phyloP scores from a whole-genome alignment of 2,113 vertebrate genomes.

The Datnioides undecimradiatus region DNA sequence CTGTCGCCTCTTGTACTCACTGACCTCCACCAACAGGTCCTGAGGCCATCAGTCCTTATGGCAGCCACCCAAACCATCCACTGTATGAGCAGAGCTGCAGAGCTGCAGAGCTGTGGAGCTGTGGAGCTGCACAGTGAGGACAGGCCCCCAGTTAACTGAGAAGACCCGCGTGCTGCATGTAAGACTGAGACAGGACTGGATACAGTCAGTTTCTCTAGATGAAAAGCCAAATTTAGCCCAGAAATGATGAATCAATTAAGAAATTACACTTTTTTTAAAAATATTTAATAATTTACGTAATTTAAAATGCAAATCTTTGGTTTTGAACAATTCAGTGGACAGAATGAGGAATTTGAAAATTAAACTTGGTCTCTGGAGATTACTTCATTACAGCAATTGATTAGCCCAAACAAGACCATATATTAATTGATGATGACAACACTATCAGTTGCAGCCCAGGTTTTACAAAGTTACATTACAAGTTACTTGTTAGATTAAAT shows the following conservation, averaged over 20 bases:
- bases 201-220: background rate
- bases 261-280: background rate
- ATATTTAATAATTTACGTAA: background rate
- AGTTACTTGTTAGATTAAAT: background rate
- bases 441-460: background rate
- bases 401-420: too few species aligned
- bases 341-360: background rate
- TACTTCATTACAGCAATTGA: background rate
- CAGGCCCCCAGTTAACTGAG: background rate
- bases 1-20: slow-evolving; percentile 80
- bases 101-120: background rate
- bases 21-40: slow-evolving; percentile 78
- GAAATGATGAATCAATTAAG: background rate
- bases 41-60: slow-evolving; percentile 69
- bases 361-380: background rate
- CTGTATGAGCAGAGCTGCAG: slow-evolving; percentile 41
- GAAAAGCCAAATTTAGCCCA: background rate
- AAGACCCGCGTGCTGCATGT: slow-evolving; percentile 17
- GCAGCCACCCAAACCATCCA: slow-evolving; percentile 65
- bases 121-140: background rate
- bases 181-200: slow-evolving; percentile 7
- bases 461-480: background rate
- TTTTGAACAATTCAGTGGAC: background rate
- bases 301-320: background rate
- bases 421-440: background rate